Evolutionary conservation across 2,797 vertebrate genomes (phyloP).

Genomic region (Rhabdomys pumilio): DNA sequence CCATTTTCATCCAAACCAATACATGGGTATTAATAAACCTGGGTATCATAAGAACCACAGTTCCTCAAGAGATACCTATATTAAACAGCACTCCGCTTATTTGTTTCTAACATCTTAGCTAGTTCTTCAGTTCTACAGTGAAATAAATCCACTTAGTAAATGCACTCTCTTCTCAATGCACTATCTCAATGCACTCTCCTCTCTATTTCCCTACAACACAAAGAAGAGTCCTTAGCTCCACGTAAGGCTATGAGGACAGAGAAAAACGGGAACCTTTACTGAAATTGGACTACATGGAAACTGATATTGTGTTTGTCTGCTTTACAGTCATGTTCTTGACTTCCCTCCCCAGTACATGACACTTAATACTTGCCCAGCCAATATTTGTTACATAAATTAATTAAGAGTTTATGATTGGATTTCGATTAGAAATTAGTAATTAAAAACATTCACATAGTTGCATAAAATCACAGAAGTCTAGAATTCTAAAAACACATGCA

Average conservation of each 20-base stretch:
- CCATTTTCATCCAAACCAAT: neutral
- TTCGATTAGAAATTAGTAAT: conserved; percentile 19
- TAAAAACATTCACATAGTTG: neutral
- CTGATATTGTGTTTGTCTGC: neutral
- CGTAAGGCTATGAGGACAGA: neutral
- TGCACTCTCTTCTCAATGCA: neutral
- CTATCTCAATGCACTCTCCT: neutral
- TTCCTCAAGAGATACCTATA: neutral
- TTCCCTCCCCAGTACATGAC: neutral
- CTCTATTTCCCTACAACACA: neutral
- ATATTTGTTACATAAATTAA: conserved; percentile 33
- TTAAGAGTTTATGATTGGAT: neutral
- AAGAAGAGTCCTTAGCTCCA: neutral
- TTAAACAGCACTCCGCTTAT: neutral
- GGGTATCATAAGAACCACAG: neutral
- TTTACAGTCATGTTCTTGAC: conserved; percentile 11
- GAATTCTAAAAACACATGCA: neutral
- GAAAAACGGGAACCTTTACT: neutral
- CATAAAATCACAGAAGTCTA: neutral
- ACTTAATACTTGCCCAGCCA: neutral
- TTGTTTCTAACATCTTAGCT: neutral
- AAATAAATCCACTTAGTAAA: neutral
- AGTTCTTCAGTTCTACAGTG: neutral
- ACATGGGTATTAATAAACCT: neutral
- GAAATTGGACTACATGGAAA: neutral